phyloP scores from a whole-genome alignment of 2,113 vertebrate species.

The Trichomycterus rosablanca region DNA sequence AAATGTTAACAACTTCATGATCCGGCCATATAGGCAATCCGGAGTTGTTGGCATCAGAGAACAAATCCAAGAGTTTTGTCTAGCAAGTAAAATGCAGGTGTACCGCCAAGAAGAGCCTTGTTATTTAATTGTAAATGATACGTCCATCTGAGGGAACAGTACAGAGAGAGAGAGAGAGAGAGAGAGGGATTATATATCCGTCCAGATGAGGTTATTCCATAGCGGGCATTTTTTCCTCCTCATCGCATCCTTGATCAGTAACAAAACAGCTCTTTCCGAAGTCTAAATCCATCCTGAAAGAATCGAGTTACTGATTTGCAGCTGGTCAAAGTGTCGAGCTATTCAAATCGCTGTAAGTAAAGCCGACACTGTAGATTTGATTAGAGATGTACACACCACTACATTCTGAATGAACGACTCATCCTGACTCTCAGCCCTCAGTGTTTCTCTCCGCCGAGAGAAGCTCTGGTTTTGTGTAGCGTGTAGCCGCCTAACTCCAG shows the following conservation, averaged over 20 bases:
- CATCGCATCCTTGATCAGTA: conserved; percentile 29
- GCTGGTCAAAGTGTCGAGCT: too few relatives aligned
- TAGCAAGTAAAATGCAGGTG: conserved; percentile 16
- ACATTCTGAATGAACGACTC: background rate
- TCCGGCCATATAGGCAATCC: conserved; percentile 78
- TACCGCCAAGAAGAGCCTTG: background rate
- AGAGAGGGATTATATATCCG: too few relatives aligned
- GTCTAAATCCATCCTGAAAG: background rate
- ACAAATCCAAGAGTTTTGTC: conserved; percentile 33
- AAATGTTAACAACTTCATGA: conserved; percentile 84
- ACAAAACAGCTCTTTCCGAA: conserved; percentile 3
- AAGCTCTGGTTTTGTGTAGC: conserved; percentile 37
- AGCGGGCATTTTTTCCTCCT: conserved; percentile 24
- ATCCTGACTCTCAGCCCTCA: background rate
- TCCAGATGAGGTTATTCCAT: conserved; percentile 22
- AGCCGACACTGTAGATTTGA: too few relatives aligned
- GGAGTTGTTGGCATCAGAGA: conserved; percentile 72
- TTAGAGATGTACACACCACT: too few relatives aligned
- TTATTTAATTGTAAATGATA: conserved; percentile 12
- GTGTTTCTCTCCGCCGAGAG: conserved; percentile 17
- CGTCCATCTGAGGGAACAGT: conserved; percentile 7
- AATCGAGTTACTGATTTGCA: background rate
- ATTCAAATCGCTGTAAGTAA: too few relatives aligned
- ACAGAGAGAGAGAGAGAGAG: conserved; percentile 3
- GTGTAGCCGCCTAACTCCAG: conserved; percentile 33